phyloP scores from a whole-genome alignment of 2,888 invertebrate genomes.

The Lycaena phlaeas region DNA sequence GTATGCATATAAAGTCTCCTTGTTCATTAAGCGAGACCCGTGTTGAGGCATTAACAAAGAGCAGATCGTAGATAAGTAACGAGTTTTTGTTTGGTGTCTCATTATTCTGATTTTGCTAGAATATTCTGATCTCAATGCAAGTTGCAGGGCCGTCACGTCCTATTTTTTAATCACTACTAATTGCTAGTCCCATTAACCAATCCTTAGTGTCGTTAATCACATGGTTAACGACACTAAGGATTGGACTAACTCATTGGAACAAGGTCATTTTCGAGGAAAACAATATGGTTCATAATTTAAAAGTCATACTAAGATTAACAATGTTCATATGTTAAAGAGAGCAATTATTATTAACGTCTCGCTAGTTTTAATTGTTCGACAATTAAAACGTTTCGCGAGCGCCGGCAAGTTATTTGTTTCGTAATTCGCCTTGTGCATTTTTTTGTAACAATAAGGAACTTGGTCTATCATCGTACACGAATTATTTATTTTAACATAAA shows the following conservation, averaged over 20 bases:
- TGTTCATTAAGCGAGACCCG: too few species aligned
- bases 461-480: too few species aligned
- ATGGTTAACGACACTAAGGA: background rate
- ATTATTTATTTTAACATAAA: too few species aligned
- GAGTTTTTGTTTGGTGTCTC: too few species aligned
- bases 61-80: too few species aligned
- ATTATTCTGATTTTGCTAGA: too few species aligned
- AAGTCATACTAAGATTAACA: background rate
- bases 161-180: background rate
- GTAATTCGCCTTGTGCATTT: slow-evolving; percentile 7
- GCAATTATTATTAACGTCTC: slow-evolving; percentile 5
- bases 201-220: background rate
- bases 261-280: background rate
- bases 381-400: slow-evolving; percentile 4
- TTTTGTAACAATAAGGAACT: too few species aligned
- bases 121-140: too few species aligned
- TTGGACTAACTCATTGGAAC: background rate
- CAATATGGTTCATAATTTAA: background rate
- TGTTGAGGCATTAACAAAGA: too few species aligned
- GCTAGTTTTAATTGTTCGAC: slow-evolving; percentile 5
- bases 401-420: slow-evolving; percentile 3
- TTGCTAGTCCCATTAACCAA: background rate
- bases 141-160: too few species aligned
- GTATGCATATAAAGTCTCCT: too few species aligned
- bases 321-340: background rate